A percentile compares a stretch with the other conserved stretches of the same genome.
Conservation (phyloP, 2,888 invertebrate species). For the Sesia apiformis region DNA sequence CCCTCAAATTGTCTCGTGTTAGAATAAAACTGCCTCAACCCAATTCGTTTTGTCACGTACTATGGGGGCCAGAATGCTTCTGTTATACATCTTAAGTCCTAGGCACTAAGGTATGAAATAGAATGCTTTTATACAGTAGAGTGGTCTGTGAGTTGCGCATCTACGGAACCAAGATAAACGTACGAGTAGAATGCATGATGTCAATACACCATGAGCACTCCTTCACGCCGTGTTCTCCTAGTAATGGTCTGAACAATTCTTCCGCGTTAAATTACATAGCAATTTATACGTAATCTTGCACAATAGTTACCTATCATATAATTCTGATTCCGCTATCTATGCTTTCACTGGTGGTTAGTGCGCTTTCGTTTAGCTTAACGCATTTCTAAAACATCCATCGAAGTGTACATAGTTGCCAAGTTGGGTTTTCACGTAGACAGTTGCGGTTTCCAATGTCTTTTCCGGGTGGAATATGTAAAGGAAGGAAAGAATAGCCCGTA, state of each 20-base stretch:
- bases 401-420: too few species aligned
- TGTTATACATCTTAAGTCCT: too few species aligned
- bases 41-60: constrained; percentile 18
- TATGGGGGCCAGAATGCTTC: background rate
- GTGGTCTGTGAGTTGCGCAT: background rate
- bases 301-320: background rate
- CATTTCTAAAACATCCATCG: too few species aligned
- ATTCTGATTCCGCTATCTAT: background rate
- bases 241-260: constrained; percentile 7
- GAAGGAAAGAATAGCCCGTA: too few species aligned
- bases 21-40: constrained; percentile 32
- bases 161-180: constrained; percentile 8
- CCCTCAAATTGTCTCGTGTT: constrained; percentile 34
- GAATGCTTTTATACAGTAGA: too few species aligned
- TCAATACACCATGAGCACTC: constrained; percentile 6
- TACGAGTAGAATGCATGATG: constrained; percentile 2
- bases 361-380: too few species aligned
- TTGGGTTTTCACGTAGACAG: too few species aligned
- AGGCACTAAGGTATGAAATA: too few species aligned
- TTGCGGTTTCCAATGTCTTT: too few species aligned
- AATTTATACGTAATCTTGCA: background rate
- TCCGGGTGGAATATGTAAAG: too few species aligned
- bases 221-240: constrained; percentile 3
- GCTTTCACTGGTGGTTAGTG: too few species aligned
- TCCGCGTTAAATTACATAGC: background rate